Percentiles rank a stretch among this genome's conserved stretches.
Evolutionary conservation across 2,797 vertebrate genomes (phyloP).

Genomic region (Coregonus suidteri): DNA sequence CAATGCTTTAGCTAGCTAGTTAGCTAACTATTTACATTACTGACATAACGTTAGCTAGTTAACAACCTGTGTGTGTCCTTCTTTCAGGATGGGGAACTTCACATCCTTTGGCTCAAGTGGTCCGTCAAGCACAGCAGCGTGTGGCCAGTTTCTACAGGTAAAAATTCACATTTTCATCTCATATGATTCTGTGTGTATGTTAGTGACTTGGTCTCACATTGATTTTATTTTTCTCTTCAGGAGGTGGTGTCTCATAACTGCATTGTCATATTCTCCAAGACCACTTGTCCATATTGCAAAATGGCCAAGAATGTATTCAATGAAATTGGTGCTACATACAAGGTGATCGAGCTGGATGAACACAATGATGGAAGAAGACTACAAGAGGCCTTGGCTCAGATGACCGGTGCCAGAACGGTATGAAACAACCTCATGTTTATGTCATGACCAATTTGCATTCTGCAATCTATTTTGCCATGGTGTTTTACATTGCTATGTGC

Average conservation of each 20-base stretch:
- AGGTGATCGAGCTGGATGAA: slow-evolving; percentile 87
- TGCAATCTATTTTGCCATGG: background rate
- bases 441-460: background rate
- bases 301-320: slow-evolving; percentile 93
- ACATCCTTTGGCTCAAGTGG: slow-evolving; percentile 57
- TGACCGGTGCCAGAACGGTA: slow-evolving; percentile 91
- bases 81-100: slow-evolving; percentile 77
- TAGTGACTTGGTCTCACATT: background rate
- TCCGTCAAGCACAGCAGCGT: slow-evolving; percentile 52
- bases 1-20: background rate
- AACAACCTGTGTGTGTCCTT: background rate
- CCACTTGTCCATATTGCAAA: slow-evolving; percentile 89
- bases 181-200: background rate
- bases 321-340: slow-evolving; percentile 85
- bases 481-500: no score
- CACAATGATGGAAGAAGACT: slow-evolving; percentile 83
- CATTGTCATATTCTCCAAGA: slow-evolving; percentile 98
- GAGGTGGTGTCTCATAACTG: slow-evolving; percentile 89
- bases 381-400: slow-evolving; percentile 84
- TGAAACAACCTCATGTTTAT: slow-evolving; percentile 45
- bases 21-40: background rate
- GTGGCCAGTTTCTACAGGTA: slow-evolving; percentile 73
- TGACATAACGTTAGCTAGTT: background rate
- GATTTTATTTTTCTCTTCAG: slow-evolving; percentile 64
- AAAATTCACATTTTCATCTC: background rate